phyloP scores from a whole-genome alignment of 2,888 invertebrate genomes.

The Pyrrhosoma nymphula region DNA sequence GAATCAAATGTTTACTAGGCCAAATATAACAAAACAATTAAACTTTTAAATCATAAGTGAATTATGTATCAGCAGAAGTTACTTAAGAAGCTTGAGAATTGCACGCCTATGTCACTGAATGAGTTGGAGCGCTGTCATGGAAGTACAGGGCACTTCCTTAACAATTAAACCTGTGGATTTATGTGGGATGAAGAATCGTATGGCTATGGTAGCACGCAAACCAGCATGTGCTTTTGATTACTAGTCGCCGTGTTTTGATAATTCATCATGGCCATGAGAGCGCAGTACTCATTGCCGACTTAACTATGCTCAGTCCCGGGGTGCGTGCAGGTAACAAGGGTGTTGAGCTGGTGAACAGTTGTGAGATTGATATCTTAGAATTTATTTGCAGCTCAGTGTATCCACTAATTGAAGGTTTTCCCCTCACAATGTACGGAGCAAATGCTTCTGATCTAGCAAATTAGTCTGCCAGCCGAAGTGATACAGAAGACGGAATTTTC shows the following conservation, averaged over 20 bases:
- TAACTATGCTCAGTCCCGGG: not conserved
- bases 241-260: not conserved
- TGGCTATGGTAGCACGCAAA: not conserved
- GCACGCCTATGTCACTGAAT: too few relatives aligned
- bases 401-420: not conserved
- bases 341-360: not conserved
- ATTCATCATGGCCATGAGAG: not conserved
- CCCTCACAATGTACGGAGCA: not conserved
- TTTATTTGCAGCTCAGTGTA: not conserved
- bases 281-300: not conserved
- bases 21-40: too few relatives aligned
- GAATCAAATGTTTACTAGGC: too few relatives aligned
- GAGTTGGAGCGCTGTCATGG: too few relatives aligned
- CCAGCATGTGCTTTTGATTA: not conserved
- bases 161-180: not conserved
- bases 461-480: not conserved
- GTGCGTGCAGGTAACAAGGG: slow-evolving; percentile 13
- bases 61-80: too few relatives aligned
- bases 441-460: not conserved
- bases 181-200: not conserved
- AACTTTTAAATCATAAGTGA: too few relatives aligned
- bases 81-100: too few relatives aligned
- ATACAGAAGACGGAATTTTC: not conserved
- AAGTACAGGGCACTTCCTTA: not conserved
- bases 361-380: not conserved